Base-by-base conservation (phyloP, 1,140 invertebrate genomes). In the Varroa destructor region DNA sequence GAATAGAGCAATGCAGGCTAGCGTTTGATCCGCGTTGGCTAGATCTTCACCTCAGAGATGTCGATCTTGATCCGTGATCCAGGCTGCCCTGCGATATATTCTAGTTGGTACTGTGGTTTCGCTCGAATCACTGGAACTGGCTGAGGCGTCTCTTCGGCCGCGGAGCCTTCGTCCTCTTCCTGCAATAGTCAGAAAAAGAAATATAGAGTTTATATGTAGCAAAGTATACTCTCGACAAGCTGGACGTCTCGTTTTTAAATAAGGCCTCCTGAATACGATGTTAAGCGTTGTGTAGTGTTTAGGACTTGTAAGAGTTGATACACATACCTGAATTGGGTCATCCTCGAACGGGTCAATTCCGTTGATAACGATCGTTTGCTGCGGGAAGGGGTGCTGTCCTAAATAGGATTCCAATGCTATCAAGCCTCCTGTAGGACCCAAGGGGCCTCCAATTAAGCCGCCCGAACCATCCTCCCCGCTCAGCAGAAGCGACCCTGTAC, bases 401-500 rank as follows among this genome's bases (percentile, higher is more conserved):
- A 51, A 8, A 8, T 51, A 8, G 46, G 46, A 51, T 5, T 51
- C 46, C 25, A 25, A 25, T 25, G 25, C 25, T 25, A 25, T 25
- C 70, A 51, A 36, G 73, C 42, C 37, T 56, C 70, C 43, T 72
- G 58, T 67, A 73, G 73, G 67, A 72, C 73, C 42, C 56, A 72
- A 70, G 61, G 36, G 72, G 73, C 56, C 57, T 70, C 71, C 56
- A 67, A 56, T 46, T 71, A 75, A 55, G 14, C 73, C 75, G 42
- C 76, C 75, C 36, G 75, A 72, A 61, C 80, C 79, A 71, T 77
- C 80, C 6, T 79, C 79, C 3, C 79, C 78, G 73, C 79, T 81
- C 36, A 81, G 75, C 72, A 82, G 81, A 10, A 82, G 76, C 14
- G 81, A 82, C 8, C 79, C 80, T 12, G 80, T 81, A n/a, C 81